phyloP scores from a whole-genome alignment of 2,888 invertebrate species.

The Trachelus troglodyta region DNA sequence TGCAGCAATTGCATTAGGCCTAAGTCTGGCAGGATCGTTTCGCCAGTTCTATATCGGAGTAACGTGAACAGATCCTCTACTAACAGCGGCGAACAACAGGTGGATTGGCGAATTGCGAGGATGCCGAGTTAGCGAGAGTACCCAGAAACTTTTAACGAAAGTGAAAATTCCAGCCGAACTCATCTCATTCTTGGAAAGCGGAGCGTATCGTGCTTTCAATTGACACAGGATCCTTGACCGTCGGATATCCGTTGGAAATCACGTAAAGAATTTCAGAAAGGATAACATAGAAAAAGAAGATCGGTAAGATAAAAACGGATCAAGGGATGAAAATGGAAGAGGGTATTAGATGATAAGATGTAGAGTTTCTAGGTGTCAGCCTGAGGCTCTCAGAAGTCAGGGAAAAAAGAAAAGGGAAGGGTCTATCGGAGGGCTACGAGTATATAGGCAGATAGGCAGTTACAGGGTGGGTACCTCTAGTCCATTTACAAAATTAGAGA shows the following conservation, averaged over 20 bases:
- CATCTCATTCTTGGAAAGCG: not conserved
- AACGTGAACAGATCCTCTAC: not conserved
- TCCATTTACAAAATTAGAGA: constrained; percentile 53
- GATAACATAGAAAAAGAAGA: not conserved
- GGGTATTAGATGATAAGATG: not conserved
- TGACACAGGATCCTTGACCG: not conserved
- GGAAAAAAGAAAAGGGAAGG: not conserved
- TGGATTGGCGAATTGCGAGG: constrained; percentile 27
- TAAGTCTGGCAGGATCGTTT: constrained; percentile 37
- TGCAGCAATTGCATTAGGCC: constrained; percentile 47
- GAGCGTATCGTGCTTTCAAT: not conserved
- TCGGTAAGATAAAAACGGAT: not conserved
- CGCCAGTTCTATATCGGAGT: not conserved
- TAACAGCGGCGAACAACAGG: constrained; percentile 37
- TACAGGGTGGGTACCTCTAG: not conserved
- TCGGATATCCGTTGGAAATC: not conserved
- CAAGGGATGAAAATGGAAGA: not conserved
- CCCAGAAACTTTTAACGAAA: not conserved
- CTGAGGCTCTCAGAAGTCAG: not conserved
- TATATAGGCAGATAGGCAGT: not conserved
- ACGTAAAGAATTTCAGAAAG: not conserved
- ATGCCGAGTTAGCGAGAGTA: not conserved
- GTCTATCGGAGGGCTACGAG: not conserved
- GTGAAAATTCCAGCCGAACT: not conserved
- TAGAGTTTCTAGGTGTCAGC: not conserved